phyloP scores from a whole-genome alignment of 2,888 invertebrate species.

The Notocelia uddmanniana region DNA sequence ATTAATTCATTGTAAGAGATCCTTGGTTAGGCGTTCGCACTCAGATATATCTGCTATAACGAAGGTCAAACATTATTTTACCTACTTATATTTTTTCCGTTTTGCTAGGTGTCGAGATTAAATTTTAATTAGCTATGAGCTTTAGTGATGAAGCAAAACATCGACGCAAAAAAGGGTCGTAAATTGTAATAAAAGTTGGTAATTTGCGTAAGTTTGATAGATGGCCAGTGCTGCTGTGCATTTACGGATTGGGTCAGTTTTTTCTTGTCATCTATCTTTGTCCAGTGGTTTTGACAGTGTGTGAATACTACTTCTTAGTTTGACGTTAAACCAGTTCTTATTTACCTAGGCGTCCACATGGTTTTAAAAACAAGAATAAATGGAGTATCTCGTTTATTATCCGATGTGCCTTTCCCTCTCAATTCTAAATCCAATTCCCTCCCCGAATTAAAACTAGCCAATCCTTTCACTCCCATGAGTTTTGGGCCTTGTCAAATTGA shows the following conservation, averaged over 20 bases:
- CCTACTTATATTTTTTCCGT: constrained; percentile 32
- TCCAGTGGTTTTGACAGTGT: background rate
- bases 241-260: background rate
- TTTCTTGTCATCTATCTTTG: background rate
- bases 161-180: constrained; percentile 24
- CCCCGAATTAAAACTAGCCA: too few relatives aligned
- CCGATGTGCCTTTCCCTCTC: too few relatives aligned
- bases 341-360: too few relatives aligned
- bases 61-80: constrained; percentile 36
- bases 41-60: constrained; percentile 41
- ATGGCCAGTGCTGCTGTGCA: background rate
- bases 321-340: too few relatives aligned
- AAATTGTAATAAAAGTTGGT: constrained; percentile 3
- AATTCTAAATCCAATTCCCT: too few relatives aligned
- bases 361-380: too few relatives aligned
- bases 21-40: constrained; percentile 60
- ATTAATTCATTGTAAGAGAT: constrained; percentile 69
- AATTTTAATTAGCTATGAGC: constrained; percentile 40
- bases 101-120: constrained; percentile 23
- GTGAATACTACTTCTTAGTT: too few relatives aligned
- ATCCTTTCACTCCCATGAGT: too few relatives aligned
- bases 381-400: too few relatives aligned
- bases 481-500: too few relatives aligned
- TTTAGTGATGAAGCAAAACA: constrained; percentile 13
- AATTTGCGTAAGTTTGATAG: constrained; percentile 13